These are phyloP conservation scores for Myocastor coypus DNA, from an alignment of 2,113 vertebrate genomes.

Conservation along the genomic window DNA sequence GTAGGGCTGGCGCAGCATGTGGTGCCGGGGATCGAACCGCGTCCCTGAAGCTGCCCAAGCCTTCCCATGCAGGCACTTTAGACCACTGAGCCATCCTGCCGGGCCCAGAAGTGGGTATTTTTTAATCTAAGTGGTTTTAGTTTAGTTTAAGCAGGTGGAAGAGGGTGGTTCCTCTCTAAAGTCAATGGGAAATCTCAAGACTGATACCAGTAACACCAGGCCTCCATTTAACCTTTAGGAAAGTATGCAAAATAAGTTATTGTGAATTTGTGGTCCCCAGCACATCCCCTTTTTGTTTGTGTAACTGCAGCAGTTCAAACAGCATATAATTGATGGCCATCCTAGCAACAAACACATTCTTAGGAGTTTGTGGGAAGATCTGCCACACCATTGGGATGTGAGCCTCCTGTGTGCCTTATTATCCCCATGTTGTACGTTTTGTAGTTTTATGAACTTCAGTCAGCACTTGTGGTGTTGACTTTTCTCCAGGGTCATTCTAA, in stretches of 20 bases:
- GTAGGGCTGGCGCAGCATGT: no score
- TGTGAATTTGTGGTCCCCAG: neutral
- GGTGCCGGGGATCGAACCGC: no score
- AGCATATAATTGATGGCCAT: neutral
- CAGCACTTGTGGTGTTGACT: neutral
- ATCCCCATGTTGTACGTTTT: neutral
- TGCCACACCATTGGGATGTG: no score
- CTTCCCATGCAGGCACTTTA: no score
- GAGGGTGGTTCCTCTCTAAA: neutral
- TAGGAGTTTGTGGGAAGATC: neutral
- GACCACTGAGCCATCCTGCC: no score
- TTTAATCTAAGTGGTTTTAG: neutral
- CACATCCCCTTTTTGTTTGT: neutral
- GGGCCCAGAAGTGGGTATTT: no score
- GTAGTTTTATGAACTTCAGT: neutral
- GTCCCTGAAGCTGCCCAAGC: no score
- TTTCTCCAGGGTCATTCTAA: neutral
- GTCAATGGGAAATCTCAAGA: neutral
- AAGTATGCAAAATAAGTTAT: no score
- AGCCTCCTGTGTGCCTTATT: neutral
- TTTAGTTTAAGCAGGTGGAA: neutral
- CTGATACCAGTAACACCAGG: neutral
- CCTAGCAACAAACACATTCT: neutral
- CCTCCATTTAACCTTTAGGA: neutral
- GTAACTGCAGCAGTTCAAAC: neutral